Evolutionary conservation across 2,888 invertebrate genomes (phyloP).

Genomic region (Nomada goodeniana): DNA sequence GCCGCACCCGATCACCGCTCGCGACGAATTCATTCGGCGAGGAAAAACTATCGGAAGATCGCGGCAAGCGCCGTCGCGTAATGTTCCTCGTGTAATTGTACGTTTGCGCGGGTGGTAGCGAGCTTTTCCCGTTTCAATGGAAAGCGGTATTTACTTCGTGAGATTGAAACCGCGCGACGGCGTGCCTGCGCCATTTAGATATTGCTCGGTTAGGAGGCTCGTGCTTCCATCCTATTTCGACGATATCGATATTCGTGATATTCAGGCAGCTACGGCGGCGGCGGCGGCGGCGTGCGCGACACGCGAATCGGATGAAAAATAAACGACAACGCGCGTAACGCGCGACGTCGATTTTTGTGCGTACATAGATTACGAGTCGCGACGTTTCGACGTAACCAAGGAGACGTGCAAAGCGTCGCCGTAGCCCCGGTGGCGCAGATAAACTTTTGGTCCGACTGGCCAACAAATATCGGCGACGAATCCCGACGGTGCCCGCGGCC

Average conservation of each 20-base stretch:
- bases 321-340: conserved; percentile 20
- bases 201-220: conserved; percentile 44
- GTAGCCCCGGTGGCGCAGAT: too few relatives aligned
- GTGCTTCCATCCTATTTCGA: conserved; percentile 29
- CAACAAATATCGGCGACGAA: too few relatives aligned
- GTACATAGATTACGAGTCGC: not conserved
- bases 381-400: not conserved
- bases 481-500: too few relatives aligned
- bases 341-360: not conserved
- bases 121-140: conserved; percentile 17
- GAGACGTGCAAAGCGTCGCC: too few relatives aligned
- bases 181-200: conserved; percentile 39
- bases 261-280: conserved; percentile 17
- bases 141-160: conserved; percentile 39
- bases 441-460: too few relatives aligned
- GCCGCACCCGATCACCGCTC: not conserved
- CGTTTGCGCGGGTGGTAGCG: conserved; percentile 7
- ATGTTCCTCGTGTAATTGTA: conserved; percentile 37
- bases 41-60: not conserved
- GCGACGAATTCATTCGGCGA: not conserved
- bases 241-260: conserved; percentile 39
- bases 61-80: not conserved
- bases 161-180: conserved; percentile 45
- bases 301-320: conserved; percentile 35
- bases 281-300: conserved; percentile 23